A percentile compares a stretch with the other conserved stretches of the same genome.
Conservation (phyloP, 2,113 vertebrate genomes). For the Spea bombifrons region DNA sequence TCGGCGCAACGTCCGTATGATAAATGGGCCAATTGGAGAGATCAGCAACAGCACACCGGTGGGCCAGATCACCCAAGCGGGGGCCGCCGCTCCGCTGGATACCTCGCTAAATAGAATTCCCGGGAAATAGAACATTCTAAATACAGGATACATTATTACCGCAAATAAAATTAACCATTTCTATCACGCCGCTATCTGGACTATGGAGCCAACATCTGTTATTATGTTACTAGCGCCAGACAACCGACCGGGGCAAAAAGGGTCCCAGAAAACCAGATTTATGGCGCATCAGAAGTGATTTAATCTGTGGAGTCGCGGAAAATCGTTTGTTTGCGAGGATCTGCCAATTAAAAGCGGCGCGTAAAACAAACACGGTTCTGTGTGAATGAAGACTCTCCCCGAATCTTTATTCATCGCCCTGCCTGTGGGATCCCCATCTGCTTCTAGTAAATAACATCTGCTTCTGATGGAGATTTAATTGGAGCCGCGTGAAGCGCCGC, state of each 20-base stretch:
- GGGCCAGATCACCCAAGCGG: no score
- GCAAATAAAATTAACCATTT: no score
- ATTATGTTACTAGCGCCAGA: no score
- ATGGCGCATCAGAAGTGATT: not conserved
- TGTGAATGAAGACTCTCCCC: slow-evolving; percentile 38
- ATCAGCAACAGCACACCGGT: no score
- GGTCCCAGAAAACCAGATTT: not conserved
- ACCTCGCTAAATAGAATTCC: no score
- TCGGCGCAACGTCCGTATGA: no score
- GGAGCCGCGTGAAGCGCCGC: slow-evolving; percentile 22
- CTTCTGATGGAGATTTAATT: slow-evolving; percentile 50
- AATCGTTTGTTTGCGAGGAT: slow-evolving; percentile 19
- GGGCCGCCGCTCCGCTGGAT: no score
- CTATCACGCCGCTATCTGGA: no score
- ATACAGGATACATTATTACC: no score
- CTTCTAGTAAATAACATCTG: slow-evolving; percentile 56
- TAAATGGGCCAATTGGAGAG: no score
- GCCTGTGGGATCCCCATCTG: slow-evolving; percentile 52
- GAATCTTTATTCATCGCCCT: slow-evolving; percentile 49
- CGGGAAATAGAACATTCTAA: no score
- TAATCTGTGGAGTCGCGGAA: not conserved
- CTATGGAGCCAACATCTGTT: no score
- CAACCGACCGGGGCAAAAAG: not conserved
- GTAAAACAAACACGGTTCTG: slow-evolving; percentile 33
- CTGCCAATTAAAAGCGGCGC: slow-evolving; percentile 21